Percentiles rank a stretch among this genome's conserved stretches.
phyloP scores from a whole-genome alignment of 64 coral and sea anemone species.

The Cladopsammia gracilis region DNA sequence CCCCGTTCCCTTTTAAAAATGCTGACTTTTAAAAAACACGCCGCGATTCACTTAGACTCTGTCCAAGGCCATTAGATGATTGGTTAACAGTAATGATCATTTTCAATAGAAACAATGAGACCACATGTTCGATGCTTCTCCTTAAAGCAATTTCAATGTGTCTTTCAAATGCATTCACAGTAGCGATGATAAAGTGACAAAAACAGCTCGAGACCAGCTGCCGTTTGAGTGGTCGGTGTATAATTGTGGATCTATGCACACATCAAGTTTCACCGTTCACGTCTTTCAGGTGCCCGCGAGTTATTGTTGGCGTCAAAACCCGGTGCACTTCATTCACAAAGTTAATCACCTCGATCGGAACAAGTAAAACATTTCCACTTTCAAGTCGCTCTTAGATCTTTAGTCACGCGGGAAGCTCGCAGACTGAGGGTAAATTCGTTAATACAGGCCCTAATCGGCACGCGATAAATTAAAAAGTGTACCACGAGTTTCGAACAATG shows the following conservation, averaged over 20 bases:
- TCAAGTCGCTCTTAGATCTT: not conserved
- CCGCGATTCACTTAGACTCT: slow-evolving; percentile 43
- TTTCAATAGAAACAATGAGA: slow-evolving; percentile 90
- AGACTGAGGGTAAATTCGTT: not conserved
- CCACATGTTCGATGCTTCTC: slow-evolving; percentile 92
- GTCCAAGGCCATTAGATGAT: slow-evolving; percentile 39
- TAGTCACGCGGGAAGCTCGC: not conserved
- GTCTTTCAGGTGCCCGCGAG: slow-evolving; percentile 18
- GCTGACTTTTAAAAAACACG: slow-evolving; percentile 77
- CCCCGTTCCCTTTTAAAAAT: slow-evolving; percentile 41
- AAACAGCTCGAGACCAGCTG: slow-evolving; percentile 65
- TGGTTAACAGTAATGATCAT: slow-evolving; percentile 68
- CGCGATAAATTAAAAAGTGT: slow-evolving; percentile 18
- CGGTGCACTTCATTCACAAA: slow-evolving; percentile 32
- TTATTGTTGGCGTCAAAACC: slow-evolving; percentile 29
- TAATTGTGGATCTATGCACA: slow-evolving; percentile 48
- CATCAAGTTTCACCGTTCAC: slow-evolving; percentile 44
- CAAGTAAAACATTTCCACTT: slow-evolving; percentile 41
- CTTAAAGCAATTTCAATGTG: slow-evolving; percentile 86
- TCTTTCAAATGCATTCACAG: slow-evolving; percentile 91
- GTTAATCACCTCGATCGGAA: slow-evolving; percentile 51
- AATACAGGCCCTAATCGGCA: slow-evolving; percentile 16
- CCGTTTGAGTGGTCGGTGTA: slow-evolving; percentile 56
- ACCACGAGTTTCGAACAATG: slow-evolving; percentile 66
- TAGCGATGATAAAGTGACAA: slow-evolving; percentile 88